Conservation (phyloP, 2,113 vertebrate species). For the Cyphomyrus discorhynchus region DNA sequence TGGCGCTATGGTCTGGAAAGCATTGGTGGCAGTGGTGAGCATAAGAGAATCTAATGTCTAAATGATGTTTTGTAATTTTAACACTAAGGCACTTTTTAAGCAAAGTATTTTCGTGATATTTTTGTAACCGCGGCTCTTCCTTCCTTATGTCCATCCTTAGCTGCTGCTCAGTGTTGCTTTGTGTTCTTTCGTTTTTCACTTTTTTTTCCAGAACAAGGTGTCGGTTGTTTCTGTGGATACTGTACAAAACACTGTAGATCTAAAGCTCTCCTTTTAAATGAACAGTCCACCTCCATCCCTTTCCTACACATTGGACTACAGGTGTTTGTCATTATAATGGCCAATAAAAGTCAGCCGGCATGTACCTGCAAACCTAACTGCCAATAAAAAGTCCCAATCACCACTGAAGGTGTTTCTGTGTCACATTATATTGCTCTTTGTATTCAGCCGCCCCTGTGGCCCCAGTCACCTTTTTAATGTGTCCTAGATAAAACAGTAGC, state of each 20-base stretch:
- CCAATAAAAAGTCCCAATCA: not conserved
- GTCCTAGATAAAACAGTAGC: not conserved
- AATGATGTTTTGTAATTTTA: conserved; percentile 55
- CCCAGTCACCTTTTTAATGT: not conserved
- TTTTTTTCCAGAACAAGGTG: not conserved
- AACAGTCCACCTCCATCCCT: not conserved
- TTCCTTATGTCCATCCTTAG: conserved; percentile 19
- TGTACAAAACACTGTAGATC: not conserved
- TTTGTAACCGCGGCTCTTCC: conserved; percentile 48
- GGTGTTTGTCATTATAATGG: too few relatives aligned
- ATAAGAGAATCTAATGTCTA: conserved; percentile 24
- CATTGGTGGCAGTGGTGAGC: conserved; percentile 26
- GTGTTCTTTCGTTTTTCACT: not conserved
- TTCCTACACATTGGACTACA: not conserved
- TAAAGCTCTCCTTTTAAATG: not conserved
- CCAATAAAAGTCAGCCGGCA: not conserved
- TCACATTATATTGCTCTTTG: not conserved
- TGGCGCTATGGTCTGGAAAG: conserved; percentile 23
- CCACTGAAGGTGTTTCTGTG: not conserved
- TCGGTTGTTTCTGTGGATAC: not conserved
- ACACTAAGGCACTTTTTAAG: conserved; percentile 64
- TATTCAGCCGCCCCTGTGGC: not conserved
- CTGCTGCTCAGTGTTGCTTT: conserved; percentile 20
- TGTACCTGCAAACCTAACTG: not conserved
- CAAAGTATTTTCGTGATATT: conserved; percentile 58